Percentiles rank a stretch among this genome's conserved stretches.
Evolutionary conservation across 2,113 vertebrate genomes (phyloP).

Genomic region (Anoura caudifer): DNA sequence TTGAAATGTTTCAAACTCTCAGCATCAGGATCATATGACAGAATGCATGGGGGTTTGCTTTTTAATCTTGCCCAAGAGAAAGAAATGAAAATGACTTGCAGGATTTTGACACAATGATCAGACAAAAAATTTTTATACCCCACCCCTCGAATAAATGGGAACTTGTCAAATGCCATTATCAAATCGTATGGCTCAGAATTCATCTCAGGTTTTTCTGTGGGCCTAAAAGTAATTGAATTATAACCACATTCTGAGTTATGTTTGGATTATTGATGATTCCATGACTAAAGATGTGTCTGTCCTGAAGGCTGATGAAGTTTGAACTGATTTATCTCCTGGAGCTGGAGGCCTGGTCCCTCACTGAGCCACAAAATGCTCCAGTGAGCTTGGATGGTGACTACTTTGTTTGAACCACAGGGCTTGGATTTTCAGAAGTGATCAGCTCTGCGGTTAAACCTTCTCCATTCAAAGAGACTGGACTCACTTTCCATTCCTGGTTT

Average conservation of each 20-base stretch:
- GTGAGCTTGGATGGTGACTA: neutral
- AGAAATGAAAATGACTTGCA: slow-evolving; percentile 70
- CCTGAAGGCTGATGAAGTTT: slow-evolving; percentile 46
- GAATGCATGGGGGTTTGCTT: slow-evolving; percentile 49
- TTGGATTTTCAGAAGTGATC: slow-evolving; percentile 13
- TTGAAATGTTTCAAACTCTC: slow-evolving; percentile 67
- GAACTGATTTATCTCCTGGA: slow-evolving; percentile 58
- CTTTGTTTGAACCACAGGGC: neutral
- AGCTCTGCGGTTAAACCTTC: neutral
- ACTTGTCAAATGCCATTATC: slow-evolving; percentile 68
- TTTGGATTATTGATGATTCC: slow-evolving; percentile 61
- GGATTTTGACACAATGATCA: slow-evolving; percentile 64
- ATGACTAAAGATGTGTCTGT: slow-evolving; percentile 58
- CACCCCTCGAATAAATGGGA: slow-evolving; percentile 64
- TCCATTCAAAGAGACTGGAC: neutral
- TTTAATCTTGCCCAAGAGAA: slow-evolving; percentile 66
- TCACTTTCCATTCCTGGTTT: slow-evolving; percentile 39
- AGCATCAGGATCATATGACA: slow-evolving; percentile 44
- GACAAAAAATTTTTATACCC: slow-evolving; percentile 57
- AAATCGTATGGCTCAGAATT: slow-evolving; percentile 70
- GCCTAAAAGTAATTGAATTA: slow-evolving; percentile 67
- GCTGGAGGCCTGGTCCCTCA: neutral
- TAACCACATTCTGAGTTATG: slow-evolving; percentile 66
- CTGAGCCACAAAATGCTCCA: slow-evolving; percentile 22
- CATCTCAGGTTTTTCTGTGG: slow-evolving; percentile 50